Evolutionary conservation across 2,797 vertebrate genomes (phyloP), one percentile per base, ranked within the genome.

Genomic region (Euthynnus affinis): DNA sequence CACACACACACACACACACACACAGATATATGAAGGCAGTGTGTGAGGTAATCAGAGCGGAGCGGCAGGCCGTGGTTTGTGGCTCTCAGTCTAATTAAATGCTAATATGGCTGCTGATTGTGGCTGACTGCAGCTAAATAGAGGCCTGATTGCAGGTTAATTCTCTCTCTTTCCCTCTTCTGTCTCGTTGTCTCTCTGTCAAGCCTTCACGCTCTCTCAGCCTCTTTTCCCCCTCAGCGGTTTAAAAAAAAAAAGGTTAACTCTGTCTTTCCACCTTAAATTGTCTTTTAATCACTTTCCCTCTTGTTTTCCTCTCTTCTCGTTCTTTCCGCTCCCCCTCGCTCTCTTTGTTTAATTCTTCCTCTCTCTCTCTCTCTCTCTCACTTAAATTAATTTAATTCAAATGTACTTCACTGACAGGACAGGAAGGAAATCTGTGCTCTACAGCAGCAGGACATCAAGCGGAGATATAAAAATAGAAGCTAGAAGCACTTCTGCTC

Each of bases 121-220:
- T 87, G 82, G 78, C 59, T 87, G 89, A 85, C 86, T 89, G 87
- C 76, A 76, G 89, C 87, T 91, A 88, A 93, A 90, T 80, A 74
- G 83, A 77, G 34, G 74, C 84, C 68, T 89, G 87, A 91, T 91
- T 93, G 85, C 78, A 90, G 89, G 90, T 92, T 94, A 90, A 94
- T 90, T 87, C 82, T 80, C 69, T 65, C 58, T 63, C 76, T 76
- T 76, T 70, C 67, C 67, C 40, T n/a, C 32, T 17, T 82, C 27
- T 48, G 34, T 55, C 71, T 71, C 49, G 9, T 14, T 62, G 48
- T 84, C 78, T 85, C 79, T 85, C 73, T 23, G 18, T 81, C 76
- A 2, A 2, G 3, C 64, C 68, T 23, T 64, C 32, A 0, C 56
- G 80, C 63, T 34, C 80, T 34, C 63, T 69, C 53, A 15, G 15